Percentiles rank a stretch among this genome's conserved stretches.
Evolutionary conservation across 2,113 vertebrate species (phyloP).

Genomic region (Gambusia affinis): DNA sequence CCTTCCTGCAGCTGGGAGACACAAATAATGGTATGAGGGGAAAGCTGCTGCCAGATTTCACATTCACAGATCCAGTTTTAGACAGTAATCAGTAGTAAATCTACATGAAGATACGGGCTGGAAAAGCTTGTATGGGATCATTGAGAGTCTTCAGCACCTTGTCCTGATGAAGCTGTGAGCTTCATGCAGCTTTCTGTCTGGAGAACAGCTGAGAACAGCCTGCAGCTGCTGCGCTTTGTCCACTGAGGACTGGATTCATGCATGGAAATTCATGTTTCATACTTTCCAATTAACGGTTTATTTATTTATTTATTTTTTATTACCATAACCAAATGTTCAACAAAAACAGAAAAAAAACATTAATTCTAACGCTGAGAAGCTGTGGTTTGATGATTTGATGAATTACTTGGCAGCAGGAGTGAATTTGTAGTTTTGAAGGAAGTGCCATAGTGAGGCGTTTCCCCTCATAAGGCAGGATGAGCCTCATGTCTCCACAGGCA

Average conservation of each 20-base stretch:
- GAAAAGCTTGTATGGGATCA: too few relatives aligned
- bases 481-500: slow-evolving; percentile 37
- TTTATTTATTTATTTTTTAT: background rate
- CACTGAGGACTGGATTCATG: slow-evolving; percentile 65
- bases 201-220: slow-evolving; percentile 23
- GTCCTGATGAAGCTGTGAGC: slow-evolving; percentile 36
- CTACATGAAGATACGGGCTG: too few relatives aligned
- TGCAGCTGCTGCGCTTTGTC: slow-evolving; percentile 75
- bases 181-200: slow-evolving; percentile 21
- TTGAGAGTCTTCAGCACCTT: background rate
- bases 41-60: too few relatives aligned
- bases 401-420: slow-evolving; percentile 31
- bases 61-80: too few relatives aligned
- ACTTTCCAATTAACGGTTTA: slow-evolving; percentile 29
- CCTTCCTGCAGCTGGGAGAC: slow-evolving; percentile 66
- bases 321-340: slow-evolving; percentile 5
- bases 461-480: slow-evolving; percentile 12
- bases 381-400: slow-evolving; percentile 19
- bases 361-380: slow-evolving; percentile 26
- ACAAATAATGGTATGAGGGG: background rate
- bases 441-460: slow-evolving; percentile 31
- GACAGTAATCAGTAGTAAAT: too few relatives aligned
- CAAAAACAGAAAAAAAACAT: slow-evolving; percentile 36
- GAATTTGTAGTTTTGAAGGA: slow-evolving; percentile 43
- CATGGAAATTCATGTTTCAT: slow-evolving; percentile 64